Evolutionary conservation across 1,140 invertebrate species (phyloP).

Genomic region (Heliconius congener): DNA sequence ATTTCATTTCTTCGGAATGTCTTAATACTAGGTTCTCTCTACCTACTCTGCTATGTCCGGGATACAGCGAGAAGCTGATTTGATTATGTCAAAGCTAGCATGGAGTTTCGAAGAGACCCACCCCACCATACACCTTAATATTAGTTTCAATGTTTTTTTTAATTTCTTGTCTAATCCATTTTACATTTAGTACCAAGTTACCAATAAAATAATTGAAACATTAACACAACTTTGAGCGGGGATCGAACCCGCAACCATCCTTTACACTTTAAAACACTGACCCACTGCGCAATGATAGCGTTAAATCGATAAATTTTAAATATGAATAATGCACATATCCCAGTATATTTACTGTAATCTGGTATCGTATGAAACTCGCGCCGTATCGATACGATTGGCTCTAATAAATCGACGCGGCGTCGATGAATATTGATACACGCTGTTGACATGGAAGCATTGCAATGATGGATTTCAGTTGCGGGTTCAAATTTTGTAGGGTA

Average conservation of each 20-base stretch:
- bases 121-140: too few relatives aligned
- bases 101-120: too few relatives aligned
- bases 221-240: neutral
- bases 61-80: too few relatives aligned
- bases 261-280: neutral
- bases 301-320: neutral
- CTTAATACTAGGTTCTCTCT: too few relatives aligned
- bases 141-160: too few relatives aligned
- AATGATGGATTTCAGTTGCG: neutral
- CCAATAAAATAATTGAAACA: too few relatives aligned
- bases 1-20: too few relatives aligned
- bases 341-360: slow-evolving; percentile 26
- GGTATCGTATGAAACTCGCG: slow-evolving; percentile 14
- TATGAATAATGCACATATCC: slow-evolving; percentile 18
- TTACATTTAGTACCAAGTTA: too few relatives aligned
- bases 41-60: too few relatives aligned
- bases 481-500: neutral
- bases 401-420: slow-evolving; percentile 28
- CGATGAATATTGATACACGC: slow-evolving; percentile 32
- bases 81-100: too few relatives aligned
- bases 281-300: neutral
- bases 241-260: neutral
- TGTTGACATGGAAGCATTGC: slow-evolving; percentile 18
- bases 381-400: slow-evolving; percentile 27
- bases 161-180: too few relatives aligned